These are phyloP conservation scores for Tyrophagus putrescentiae DNA, from an alignment of 1,140 invertebrate species.

Conservation along the genomic window DNA sequence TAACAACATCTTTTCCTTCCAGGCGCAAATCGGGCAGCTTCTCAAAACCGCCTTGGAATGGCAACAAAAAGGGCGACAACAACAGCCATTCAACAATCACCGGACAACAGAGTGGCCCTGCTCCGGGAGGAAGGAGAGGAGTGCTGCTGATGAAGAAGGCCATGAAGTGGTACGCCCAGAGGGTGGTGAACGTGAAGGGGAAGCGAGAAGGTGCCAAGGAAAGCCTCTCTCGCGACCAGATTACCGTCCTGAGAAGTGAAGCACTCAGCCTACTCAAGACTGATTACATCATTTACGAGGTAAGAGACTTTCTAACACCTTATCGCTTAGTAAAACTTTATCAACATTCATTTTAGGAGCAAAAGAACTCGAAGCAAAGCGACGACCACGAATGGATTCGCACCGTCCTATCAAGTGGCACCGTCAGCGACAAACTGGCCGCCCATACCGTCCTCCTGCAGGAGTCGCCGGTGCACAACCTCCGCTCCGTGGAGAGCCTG, in stretches of 20 bases:
- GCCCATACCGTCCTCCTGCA: slow-evolving; percentile 65
- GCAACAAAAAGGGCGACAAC: too few relatives aligned
- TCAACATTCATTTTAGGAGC: neutral
- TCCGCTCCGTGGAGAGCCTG: slow-evolving; percentile 51
- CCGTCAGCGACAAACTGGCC: slow-evolving; percentile 66
- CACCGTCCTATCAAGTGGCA: slow-evolving; percentile 61
- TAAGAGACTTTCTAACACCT: neutral
- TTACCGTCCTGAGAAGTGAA: neutral
- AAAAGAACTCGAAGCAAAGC: slow-evolving; percentile 6
- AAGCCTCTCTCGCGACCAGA: neutral
- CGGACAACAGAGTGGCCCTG: too few relatives aligned
- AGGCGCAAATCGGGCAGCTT: too few relatives aligned
- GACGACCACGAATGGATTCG: slow-evolving; percentile 50
- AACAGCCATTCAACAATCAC: too few relatives aligned
- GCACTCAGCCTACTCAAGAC: neutral
- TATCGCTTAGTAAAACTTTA: too few relatives aligned
- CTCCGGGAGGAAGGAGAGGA: too few relatives aligned
- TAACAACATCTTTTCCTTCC: too few relatives aligned
- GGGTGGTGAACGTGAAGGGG: neutral
- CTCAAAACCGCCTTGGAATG: too few relatives aligned
- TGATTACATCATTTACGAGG: slow-evolving; percentile 8
- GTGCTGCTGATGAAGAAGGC: neutral
- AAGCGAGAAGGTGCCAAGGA: neutral
- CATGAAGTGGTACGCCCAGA: slow-evolving; percentile 11
- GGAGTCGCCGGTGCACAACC: slow-evolving; percentile 64